Base-by-base conservation (phyloP, 2,797 vertebrate genomes). In the Silurus lanzhouensis region DNA sequence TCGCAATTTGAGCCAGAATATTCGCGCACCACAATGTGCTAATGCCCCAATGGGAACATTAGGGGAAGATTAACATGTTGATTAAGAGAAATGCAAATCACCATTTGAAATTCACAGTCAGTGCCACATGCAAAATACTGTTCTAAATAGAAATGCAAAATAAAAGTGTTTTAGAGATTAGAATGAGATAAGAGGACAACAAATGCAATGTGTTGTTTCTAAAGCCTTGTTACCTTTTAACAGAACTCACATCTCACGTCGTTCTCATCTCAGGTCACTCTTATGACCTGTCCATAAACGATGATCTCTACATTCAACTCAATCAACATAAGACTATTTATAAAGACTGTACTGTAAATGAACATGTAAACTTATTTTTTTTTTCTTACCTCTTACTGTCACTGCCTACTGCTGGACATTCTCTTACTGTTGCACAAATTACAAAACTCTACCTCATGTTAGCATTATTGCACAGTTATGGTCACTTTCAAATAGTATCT, bases 31-130 rank as follows among this genome's bases (percentile, higher is more conserved):
- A 88, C 89, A 89, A 94, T 90, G 91, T 85, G 87, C 91, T 93
- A 92, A 92, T 90, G 89, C 88, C 87, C 93, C 91, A 88, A 87
- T 75, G 81, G 90, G 90, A 89, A 91, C 88, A 58, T 58, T 38
- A 83, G 70, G 76, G 84, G 90, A 85, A 91, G 88, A 93, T 95
- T 94, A 94, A 91, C 92, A 94, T 94, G 93, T 93, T 92, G 92
- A 95, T 94, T 93, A 93, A 89, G 63, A 58, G 87, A 88, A 58
- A 57, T 68, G n/a, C 86, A 72, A 6, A 31, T 87, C 84, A 90
- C 82, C 75, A 89, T 60, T 81, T 14, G 77, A 86, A 84, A 72
- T 60, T 72, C 9, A 20, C 3, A 31, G 84, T 61, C n/a, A 44
- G 6, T 17, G 82, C 60, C 25, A 79, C 22, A 58, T 25, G 67